Percentiles rank a stretch among this genome's conserved stretches.
phyloP scores from a whole-genome alignment of 2,113 vertebrate genomes.

The Anguilla rostrata region DNA sequence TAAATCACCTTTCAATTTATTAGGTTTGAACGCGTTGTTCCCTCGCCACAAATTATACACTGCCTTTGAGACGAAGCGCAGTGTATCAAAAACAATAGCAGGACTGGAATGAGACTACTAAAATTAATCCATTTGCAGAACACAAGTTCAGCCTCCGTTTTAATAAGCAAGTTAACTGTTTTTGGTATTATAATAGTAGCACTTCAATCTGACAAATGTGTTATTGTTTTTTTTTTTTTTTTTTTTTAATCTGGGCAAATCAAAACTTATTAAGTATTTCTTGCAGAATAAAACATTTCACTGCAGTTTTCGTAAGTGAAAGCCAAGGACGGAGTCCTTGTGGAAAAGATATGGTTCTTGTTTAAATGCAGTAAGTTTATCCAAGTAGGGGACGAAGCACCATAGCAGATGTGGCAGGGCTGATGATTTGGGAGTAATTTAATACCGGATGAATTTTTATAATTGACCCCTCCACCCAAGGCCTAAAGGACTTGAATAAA shows the following conservation, averaged over 20 bases:
- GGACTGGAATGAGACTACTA: constrained; percentile 13
- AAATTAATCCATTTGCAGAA: constrained; percentile 16
- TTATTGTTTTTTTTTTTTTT: too few species aligned
- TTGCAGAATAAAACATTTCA: too few species aligned
- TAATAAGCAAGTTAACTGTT: constrained; percentile 10
- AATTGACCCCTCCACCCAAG: background rate
- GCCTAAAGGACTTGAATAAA: background rate
- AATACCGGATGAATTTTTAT: background rate
- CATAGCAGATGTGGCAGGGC: too few species aligned
- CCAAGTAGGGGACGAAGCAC: too few species aligned
- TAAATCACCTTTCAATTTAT: constrained; percentile 20
- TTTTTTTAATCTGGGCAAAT: too few species aligned
- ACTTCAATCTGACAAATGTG: too few species aligned
- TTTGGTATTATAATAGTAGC: background rate
- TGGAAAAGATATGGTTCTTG: too few species aligned
- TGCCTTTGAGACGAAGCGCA: background rate
- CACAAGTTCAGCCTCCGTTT: constrained; percentile 4
- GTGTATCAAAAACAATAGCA: background rate
- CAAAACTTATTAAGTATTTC: too few species aligned
- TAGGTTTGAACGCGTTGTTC: background rate
- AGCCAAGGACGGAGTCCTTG: too few species aligned
- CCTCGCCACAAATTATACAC: constrained; percentile 2
- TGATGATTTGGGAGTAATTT: background rate
- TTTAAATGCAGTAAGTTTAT: too few species aligned
- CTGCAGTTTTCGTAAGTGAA: background rate